Percentiles rank a stretch among this genome's conserved stretches.
Evolutionary conservation across 2,888 invertebrate genomes (phyloP).

Genomic region (Salticus scenicus): DNA sequence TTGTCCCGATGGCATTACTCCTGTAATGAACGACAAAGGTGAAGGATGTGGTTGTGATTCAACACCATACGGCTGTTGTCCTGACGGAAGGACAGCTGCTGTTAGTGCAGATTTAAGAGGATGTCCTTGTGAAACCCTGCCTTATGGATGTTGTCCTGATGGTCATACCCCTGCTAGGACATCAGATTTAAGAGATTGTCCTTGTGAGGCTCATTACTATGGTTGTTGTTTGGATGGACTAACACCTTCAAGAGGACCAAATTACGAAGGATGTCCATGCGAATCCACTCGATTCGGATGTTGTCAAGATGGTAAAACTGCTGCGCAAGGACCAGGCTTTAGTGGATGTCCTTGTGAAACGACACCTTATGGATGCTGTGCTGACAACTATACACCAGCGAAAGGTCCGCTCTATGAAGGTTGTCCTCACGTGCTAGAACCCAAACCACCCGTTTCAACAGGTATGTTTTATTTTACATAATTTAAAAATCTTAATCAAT

Average conservation of each 20-base stretch:
- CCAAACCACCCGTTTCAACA: constrained; percentile 34
- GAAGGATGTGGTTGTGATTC: constrained; percentile 64
- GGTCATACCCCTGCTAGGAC: constrained; percentile 84
- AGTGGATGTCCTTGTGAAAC: constrained; percentile 77
- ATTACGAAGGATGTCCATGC: constrained; percentile 77
- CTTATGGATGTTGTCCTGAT: constrained; percentile 65
- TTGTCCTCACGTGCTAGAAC: constrained; percentile 68
- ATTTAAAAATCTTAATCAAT: neutral
- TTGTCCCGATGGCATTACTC: constrained; percentile 76
- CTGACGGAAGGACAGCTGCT: constrained; percentile 73
- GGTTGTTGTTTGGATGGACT: constrained; percentile 75
- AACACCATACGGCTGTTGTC: constrained; percentile 74
- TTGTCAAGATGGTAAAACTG: constrained; percentile 74
- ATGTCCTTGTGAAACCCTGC: constrained; percentile 66
- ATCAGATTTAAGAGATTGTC: constrained; percentile 86
- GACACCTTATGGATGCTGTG: constrained; percentile 86
- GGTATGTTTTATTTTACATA: constrained; percentile 19
- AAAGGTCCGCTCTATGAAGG: constrained; percentile 81
- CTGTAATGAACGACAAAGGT: constrained; percentile 21
- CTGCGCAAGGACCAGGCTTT: constrained; percentile 81
- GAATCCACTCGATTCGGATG: constrained; percentile 78
- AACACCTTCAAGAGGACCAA: constrained; percentile 81
- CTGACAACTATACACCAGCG: constrained; percentile 87
- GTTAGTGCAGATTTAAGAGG: constrained; percentile 73
- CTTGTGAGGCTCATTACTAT: constrained; percentile 78